Evolutionary conservation across 2,888 invertebrate genomes (phyloP), one percentile per base, ranked within the genome.

Genomic region (Lithosia quadra): DNA sequence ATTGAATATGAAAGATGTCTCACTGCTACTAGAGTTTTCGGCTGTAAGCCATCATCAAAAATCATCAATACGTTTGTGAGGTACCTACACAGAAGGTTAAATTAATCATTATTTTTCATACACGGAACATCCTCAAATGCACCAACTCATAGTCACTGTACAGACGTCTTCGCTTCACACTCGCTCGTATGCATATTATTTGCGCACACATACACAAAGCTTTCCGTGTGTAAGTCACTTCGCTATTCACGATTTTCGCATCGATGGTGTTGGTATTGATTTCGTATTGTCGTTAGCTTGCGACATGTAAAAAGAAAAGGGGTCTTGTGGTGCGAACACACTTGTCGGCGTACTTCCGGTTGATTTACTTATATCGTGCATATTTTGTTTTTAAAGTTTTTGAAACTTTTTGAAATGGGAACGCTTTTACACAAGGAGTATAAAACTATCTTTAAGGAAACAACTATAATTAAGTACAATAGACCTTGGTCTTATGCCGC

Each of bases 221-320:
- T 74, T 79, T 89, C 88, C 88, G 88, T 87, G 88, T 81, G 87
- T 86, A 87, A 86, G 86, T 90, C 81, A 81, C 79, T 81, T 69
- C 87, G 88, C 91, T 92, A 92, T 92, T 92, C 92, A 91, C 93
- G 91, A 92, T 91, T 92, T 94, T 94, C 93, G 93, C 94, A 93
- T 94, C 94, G 92, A 94, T 93, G 94, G 94, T 94, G 94, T 93
- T 90, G 84, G 94, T 95, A 94, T 95, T 95, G 94, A 95, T 95
- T 95, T 93, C 92, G 92, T 93, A 94, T 94, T 94, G 94, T 94
- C 94, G 95, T 94, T 94, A 93, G 93, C 89, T 87, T 84, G 92
- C 91, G 93, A 93, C 94, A 93, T 93, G 92, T 92, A 91, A 93
- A 90, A 94, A 93, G 91, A 91, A 94, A 93, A 93, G 93, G 93